These are phyloP conservation scores for Drusus annulatus DNA, from an alignment of 1,140 invertebrate genomes.

Conservation along the genomic window DNA sequence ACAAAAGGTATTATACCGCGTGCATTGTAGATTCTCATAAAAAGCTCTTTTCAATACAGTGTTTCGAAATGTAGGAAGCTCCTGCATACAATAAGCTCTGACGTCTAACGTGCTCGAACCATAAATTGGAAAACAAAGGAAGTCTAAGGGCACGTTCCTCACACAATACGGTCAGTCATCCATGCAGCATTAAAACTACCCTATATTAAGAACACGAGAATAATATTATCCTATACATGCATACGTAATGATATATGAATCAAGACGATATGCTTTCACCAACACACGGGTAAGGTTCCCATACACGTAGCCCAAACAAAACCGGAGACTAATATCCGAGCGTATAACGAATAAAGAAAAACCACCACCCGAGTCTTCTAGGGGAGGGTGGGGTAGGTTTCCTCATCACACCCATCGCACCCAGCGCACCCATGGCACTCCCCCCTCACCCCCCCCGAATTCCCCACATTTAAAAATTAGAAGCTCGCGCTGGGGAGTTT, in stretches of 20 bases:
- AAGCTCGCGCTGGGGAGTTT: slow-evolving; percentile 34
- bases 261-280: slow-evolving; percentile 11
- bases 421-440: neutral
- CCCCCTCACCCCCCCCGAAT: neutral
- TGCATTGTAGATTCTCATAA: too few relatives aligned
- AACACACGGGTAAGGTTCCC: slow-evolving; percentile 14
- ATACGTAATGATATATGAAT: neutral
- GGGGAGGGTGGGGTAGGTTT: neutral
- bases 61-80: slow-evolving; percentile 18
- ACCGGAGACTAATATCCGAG: slow-evolving; percentile 41
- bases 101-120: slow-evolving; percentile 8
- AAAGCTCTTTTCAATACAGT: neutral
- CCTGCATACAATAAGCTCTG: slow-evolving; percentile 1
- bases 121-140: slow-evolving; percentile 43
- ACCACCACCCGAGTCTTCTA: slow-evolving; percentile 39
- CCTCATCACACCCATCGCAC: slow-evolving; percentile 18
- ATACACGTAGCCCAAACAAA: slow-evolving; percentile 20
- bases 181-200: slow-evolving; percentile 44
- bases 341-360: slow-evolving; percentile 49
- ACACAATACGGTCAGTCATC: slow-evolving; percentile 44
- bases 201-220: slow-evolving; percentile 31
- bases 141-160: slow-evolving; percentile 32
- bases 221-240: slow-evolving; percentile 24
- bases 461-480: slow-evolving; percentile 52
- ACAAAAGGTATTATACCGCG: too few relatives aligned